phyloP scores from a whole-genome alignment of 2,888 invertebrate species.

The Harpalus rufipes region DNA sequence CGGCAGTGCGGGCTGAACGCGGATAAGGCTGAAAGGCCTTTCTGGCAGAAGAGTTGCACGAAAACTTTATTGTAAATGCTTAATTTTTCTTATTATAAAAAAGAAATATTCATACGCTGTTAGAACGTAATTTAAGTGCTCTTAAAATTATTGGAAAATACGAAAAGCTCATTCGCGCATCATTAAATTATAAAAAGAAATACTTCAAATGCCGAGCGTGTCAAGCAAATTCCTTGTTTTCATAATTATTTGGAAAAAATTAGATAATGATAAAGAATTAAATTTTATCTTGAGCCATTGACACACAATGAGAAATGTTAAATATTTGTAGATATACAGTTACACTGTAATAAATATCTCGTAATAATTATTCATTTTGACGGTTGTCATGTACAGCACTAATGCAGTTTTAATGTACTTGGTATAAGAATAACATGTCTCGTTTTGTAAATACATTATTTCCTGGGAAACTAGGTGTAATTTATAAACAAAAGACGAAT shows the following conservation, averaged over 20 bases:
- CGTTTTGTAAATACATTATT: conserved; percentile 39
- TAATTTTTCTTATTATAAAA: too few species aligned
- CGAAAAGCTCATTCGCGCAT: neutral
- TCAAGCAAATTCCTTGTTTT: neutral
- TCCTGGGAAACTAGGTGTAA: conserved; percentile 45
- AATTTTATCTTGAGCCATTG: neutral
- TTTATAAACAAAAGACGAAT: conserved; percentile 46
- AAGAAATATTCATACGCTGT: too few species aligned
- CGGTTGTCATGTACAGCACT: conserved; percentile 27
- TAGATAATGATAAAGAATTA: neutral
- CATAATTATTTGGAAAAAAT: conserved; percentile 1
- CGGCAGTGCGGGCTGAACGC: conserved; percentile 20
- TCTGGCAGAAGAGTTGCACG: too few species aligned
- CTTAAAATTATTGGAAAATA: neutral
- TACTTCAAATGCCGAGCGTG: neutral
- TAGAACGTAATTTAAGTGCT: neutral
- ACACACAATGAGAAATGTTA: neutral
- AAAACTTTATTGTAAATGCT: too few species aligned
- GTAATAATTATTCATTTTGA: conserved; percentile 36
- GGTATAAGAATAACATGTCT: conserved; percentile 34
- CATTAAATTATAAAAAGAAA: neutral
- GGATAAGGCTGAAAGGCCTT: too few species aligned
- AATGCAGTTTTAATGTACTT: conserved; percentile 44
- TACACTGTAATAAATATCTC: conserved; percentile 20
- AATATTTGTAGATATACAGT: neutral